Evolutionary conservation across 2,797 vertebrate species (phyloP).

Genomic region (Phalanger gymnotis): DNA sequence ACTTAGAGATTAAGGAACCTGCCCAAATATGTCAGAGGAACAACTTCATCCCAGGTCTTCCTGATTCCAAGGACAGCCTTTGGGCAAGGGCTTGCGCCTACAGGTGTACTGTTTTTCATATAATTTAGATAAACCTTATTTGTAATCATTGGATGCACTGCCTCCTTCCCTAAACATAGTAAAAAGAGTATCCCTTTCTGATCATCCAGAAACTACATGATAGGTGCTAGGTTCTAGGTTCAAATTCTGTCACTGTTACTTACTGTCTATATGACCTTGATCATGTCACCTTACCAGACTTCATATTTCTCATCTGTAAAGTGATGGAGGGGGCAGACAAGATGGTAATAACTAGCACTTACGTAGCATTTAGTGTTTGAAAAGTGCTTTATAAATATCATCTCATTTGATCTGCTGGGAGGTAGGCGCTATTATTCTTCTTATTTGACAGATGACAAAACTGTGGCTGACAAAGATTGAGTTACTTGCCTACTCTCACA

Average conservation of each 20-base stretch:
- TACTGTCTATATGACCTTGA: neutral
- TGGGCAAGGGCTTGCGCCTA: neutral
- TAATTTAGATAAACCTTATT: conserved; percentile 27
- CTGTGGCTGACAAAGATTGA: neutral
- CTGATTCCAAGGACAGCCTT: neutral
- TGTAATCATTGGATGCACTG: conserved; percentile 7
- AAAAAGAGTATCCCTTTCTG: conserved; percentile 12
- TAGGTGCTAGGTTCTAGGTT: neutral
- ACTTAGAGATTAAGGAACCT: neutral
- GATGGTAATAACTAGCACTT: neutral
- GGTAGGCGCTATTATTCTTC: neutral
- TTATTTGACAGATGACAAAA: neutral
- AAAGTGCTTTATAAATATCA: neutral
- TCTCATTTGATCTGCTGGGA: neutral
- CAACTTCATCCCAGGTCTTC: neutral
- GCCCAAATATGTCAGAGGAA: neutral
- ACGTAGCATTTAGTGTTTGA: neutral
- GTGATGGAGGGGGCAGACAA: neutral
- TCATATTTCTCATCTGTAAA: neutral
- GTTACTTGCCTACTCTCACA: neutral
- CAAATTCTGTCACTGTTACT: neutral
- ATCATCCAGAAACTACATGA: neutral
- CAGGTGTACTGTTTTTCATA: neutral
- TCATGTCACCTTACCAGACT: neutral
- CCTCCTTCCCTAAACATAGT: neutral